Evolutionary conservation across 2,113 vertebrate species (phyloP), one percentile per base, ranked within the genome.

Genomic region (Cyanoramphus novaezelandiae): DNA sequence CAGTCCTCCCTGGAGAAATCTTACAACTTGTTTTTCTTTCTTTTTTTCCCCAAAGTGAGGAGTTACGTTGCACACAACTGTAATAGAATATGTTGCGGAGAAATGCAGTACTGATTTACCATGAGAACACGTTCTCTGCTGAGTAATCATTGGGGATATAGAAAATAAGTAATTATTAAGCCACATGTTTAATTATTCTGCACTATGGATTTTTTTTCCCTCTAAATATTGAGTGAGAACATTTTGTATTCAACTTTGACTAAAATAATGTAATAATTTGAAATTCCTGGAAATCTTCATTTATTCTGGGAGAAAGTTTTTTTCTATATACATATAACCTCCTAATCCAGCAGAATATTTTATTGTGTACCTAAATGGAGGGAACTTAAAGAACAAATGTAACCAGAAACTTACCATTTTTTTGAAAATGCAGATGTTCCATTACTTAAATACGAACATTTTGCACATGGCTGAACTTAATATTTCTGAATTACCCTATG

Each of bases 241-340:
- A 71, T 39, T 55, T 87, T 67, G 44, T 52, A 39, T 35, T 64
- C 14, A 59, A 29, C 8, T 53, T 60, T 65, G 15, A n/a, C 11
- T 43, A 46, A 18, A 70, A 12, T 63, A 89, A 62, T 14, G 3
- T 23, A 86, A 29, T 39, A 43, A 76, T 44, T 46, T 62, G 8
- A 69, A 92, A 74, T 70, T 28, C 17, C 31, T 55, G 67, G 12
- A 57, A 75, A 80, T 49, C 7, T 1, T n/a, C 0, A 20, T 50
- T 67, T 64, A 13, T 86, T 74, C 27, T 82, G 20, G 19, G 9
- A 55, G 29, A 64, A 67, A 85, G 67, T 28, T 65, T 55, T 31
- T 74, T 3, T 65, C 4, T 59, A 5, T 27, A 5, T 23, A 29
- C 4, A 23, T 7, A 17, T 6, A 4, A 3, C 5, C 3, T 57